Evolutionary conservation across 2,888 invertebrate species (phyloP), one percentile per base, ranked within the genome.

Genomic region (Linnaemya vulpina): DNA sequence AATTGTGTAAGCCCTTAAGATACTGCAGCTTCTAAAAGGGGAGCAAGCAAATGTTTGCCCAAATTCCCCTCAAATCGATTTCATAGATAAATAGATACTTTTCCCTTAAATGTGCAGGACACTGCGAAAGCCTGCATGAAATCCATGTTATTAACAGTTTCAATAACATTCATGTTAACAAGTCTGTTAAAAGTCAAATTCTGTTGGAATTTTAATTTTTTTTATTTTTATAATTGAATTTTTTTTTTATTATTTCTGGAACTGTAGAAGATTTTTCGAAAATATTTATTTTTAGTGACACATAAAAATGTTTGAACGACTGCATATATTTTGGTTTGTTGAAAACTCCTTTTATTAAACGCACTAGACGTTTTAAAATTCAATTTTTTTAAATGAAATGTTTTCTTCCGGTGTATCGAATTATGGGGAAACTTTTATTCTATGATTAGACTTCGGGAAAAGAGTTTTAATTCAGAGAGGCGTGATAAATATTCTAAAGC

Each of bases 51-150:
- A 40, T 7, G 10, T 0, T 49, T 55, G 60, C 13, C 22, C 22
- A 62, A 22, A 8, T 51, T 63, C 78, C 30, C 78, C 78, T 78
- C n/a, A n/a, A 78, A 78, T 70, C 70, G 35, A 71, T 78, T 22
- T 15, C 38, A 10, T 43, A 70, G 77, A 70, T 78, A 63, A 53
- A 25, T 10, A 67, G 22, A 30, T 70, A 30, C 4, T 51, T 51
- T 70, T 40, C 9, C 17, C 3, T 7, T n/a, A 35, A n/a, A 38
- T 25, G 20, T 63, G 49, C 62, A 49, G 49, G 2, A 46, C 0
- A 43, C 22, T 43, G 15, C 0, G 17, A 17, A 17, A 1, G 2
- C 3, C 11, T 17, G 9, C 5, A 17, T 15, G 30, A 49, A 67
- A 49, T 38, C 20, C 20, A 68, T 77, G 35, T 68, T 77, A 51